Percentiles rank a stretch among this genome's conserved stretches.
phyloP scores from a whole-genome alignment of 1,140 invertebrate genomes.

The Eupeodes corollae region DNA sequence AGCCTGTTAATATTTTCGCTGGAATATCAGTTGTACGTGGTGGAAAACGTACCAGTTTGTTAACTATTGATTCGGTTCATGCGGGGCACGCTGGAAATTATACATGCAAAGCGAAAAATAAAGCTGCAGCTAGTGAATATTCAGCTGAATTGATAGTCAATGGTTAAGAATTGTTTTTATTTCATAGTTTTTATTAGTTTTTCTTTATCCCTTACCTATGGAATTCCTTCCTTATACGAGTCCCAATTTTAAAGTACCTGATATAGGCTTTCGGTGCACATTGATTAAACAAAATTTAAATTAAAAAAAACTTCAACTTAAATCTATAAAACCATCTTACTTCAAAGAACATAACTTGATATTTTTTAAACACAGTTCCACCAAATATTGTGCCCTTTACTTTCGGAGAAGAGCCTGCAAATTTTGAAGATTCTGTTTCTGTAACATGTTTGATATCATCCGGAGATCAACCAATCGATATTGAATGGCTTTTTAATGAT shows the following conservation, averaged over 20 bases:
- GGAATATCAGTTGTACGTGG: conserved; percentile 42
- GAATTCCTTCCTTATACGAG: no score
- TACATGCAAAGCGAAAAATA: conserved; percentile 60
- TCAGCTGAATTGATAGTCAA: conserved; percentile 58
- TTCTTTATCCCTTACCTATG: conserved; percentile 10
- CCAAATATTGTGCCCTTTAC: conserved; percentile 68
- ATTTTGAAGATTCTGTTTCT: conserved; percentile 66
- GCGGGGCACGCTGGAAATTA: conserved; percentile 56
- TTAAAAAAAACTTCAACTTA: no score
- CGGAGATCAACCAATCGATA: conserved; percentile 63
- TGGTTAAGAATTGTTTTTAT: conserved; percentile 41
- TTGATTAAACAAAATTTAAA: no score
- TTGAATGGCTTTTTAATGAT: conserved; percentile 67
- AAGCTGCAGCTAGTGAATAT: conserved; percentile 56
- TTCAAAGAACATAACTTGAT: neutral
- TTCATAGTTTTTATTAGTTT: conserved; percentile 8
- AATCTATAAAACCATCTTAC: no score
- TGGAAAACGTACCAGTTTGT: conserved; percentile 48
- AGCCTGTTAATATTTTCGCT: conserved; percentile 26
- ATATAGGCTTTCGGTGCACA: no score
- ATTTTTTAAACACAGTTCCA: conserved; percentile 43
- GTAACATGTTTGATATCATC: conserved; percentile 64
- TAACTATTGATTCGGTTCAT: conserved; percentile 63
- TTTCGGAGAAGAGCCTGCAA: conserved; percentile 65
- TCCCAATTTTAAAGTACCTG: no score